phyloP scores from a whole-genome alignment of 2,113 vertebrate species.

The Daboia siamensis region DNA sequence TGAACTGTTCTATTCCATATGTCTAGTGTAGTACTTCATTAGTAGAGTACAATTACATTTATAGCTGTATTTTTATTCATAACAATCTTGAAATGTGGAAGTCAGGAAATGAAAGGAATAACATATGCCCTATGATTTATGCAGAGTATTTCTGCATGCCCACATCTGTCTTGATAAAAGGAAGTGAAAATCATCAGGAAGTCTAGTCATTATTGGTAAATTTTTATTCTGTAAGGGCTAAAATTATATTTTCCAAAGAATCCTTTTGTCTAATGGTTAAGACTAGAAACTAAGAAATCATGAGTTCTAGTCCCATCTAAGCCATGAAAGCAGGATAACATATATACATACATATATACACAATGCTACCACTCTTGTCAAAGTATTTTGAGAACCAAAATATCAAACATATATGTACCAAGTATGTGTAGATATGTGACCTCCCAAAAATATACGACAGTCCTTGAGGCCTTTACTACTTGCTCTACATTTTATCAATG shows the following conservation, averaged over 20 bases:
- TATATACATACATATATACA: too few species aligned
- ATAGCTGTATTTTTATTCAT: slow-evolving; percentile 39
- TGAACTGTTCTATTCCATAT: background rate
- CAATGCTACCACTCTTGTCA: background rate
- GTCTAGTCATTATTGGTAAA: background rate
- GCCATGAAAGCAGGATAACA: background rate
- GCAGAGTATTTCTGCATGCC: background rate
- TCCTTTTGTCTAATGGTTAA: background rate
- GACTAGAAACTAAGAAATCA: background rate
- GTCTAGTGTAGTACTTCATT: slow-evolving; percentile 3
- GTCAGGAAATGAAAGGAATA: slow-evolving; percentile 28
- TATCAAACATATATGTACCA: background rate
- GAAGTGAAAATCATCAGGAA: background rate
- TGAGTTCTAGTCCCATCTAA: background rate
- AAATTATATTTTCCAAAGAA: background rate
- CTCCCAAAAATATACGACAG: background rate
- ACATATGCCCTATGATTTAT: background rate
- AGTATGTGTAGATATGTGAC: background rate
- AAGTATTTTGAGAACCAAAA: background rate
- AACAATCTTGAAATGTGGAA: slow-evolving; percentile 19
- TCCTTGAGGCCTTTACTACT: too few species aligned
- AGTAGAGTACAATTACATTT: slow-evolving; percentile 18
- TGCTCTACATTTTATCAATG: background rate
- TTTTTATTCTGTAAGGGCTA: background rate
- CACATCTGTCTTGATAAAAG: slow-evolving; percentile 1